Evolutionary conservation across 35 echinoderm and acorn worm species (phyloP).

Genomic region (Chiridota heheva): DNA sequence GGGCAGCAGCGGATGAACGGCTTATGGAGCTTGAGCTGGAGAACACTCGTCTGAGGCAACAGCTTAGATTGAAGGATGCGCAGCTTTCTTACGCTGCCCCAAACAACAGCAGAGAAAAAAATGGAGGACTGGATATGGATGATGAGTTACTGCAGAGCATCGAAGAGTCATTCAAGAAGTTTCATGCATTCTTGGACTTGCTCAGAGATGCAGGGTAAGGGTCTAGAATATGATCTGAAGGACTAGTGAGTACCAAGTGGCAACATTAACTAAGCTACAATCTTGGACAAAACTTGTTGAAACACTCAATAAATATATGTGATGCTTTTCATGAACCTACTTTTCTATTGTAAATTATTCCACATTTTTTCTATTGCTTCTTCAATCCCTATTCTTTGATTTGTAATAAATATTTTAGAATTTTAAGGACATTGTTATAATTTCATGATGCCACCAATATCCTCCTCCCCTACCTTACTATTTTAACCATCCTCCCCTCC

Average conservation of each 20-base stretch:
- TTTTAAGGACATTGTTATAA: too few relatives aligned
- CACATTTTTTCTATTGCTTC: too few relatives aligned
- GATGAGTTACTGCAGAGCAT: slow-evolving; percentile 85
- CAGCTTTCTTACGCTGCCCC: slow-evolving; percentile 41
- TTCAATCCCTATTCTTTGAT: too few relatives aligned
- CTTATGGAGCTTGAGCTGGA: slow-evolving; percentile 81
- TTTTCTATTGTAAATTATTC: too few relatives aligned
- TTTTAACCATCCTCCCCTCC: too few relatives aligned
- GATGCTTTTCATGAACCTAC: too few relatives aligned
- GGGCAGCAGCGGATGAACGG: slow-evolving; percentile 62
- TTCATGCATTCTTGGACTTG: slow-evolving; percentile 88
- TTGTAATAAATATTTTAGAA: too few relatives aligned
- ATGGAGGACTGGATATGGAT: slow-evolving; percentile 47
- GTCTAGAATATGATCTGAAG: not conserved
- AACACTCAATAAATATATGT: too few relatives aligned
- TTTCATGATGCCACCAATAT: too few relatives aligned
- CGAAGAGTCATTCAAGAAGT: slow-evolving; percentile 91
- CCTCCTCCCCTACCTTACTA: too few relatives aligned
- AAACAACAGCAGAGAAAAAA: slow-evolving; percentile 27
- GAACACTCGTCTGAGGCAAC: slow-evolving; percentile 79
- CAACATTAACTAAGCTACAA: too few relatives aligned
- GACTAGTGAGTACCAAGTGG: not conserved
- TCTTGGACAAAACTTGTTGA: too few relatives aligned
- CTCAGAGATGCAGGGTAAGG: slow-evolving; percentile 94
- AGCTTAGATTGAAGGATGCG: slow-evolving; percentile 63